Evolutionary conservation across 2,888 invertebrate genomes (phyloP).

Genomic region (Lamellibrachia satsuma): DNA sequence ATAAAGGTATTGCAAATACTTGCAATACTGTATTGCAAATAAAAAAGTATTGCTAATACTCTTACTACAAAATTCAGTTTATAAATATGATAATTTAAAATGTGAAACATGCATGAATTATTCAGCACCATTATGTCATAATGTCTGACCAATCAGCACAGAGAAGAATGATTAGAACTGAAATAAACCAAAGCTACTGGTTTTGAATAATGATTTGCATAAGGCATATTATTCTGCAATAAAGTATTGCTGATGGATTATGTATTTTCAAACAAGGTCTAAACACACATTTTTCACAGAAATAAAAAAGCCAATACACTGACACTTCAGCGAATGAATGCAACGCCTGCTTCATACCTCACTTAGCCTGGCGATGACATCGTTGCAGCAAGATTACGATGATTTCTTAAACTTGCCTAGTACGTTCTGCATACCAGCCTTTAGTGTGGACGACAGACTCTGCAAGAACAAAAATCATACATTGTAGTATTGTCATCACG

Average conservation of each 20-base stretch:
- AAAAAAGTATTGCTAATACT: no score
- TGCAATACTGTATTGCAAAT: no score
- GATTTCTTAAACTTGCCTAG: conserved; percentile 43
- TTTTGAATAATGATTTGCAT: no score
- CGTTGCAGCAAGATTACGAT: background rate
- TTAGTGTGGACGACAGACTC: conserved; percentile 44
- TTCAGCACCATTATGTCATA: background rate
- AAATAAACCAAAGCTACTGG: no score
- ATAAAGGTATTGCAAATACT: no score
- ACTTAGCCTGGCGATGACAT: conserved; percentile 27
- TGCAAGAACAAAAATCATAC: background rate
- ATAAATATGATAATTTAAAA: no score
- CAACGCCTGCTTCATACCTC: conserved; percentile 17
- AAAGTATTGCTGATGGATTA: no score
- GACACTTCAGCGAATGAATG: background rate
- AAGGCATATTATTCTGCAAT: no score
- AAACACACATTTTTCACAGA: no score
- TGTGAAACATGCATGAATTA: no score
- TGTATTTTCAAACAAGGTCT: no score
- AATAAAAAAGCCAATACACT: background rate
- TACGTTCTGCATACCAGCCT: conserved; percentile 46
- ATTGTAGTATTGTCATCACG: conserved; percentile 38
- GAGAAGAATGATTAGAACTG: background rate
- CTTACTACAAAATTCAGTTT: no score
- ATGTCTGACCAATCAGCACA: background rate